Evolutionary conservation across 2,797 vertebrate genomes (phyloP), one percentile per base, ranked within the genome.

Genomic region (Karalla daura): DNA sequence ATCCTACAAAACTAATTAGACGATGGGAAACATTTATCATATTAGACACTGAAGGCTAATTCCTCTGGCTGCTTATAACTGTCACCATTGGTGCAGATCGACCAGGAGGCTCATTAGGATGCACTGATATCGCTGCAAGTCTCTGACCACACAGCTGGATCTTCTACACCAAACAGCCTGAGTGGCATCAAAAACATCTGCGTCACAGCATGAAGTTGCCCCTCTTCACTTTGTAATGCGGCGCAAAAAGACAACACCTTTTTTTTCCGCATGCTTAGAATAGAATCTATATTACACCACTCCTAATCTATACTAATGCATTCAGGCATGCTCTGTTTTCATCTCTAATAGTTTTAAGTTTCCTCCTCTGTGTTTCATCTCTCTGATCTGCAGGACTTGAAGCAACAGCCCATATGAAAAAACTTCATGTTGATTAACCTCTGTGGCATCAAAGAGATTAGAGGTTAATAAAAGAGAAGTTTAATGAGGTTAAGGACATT

Each of bases 81-180:
- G 41, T 75, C 44, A 20, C 35, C 18, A 63, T 43, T 46, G 36
- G 30, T 72, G 59, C 54, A 28, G 24, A 60, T 46, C 4, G 41
- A 45, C 17, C 41, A 25, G 25, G 39, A 47, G n/a, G 54, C 66
- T 85, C 55, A 68, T 75, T 76, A 80, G 55, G 44, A 62, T 71
- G 65, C 77, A 69, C 80, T 70, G 83, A 61, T 59, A 27, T 74
- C 75, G 44, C 11, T 36, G 63, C 30, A 33, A 40, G 62, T 39
- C 59, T 63, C 58, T 28, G 54, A 68, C 67, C 50, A 44, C 70
- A 70, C 70, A 77, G 73, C 47, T 13, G 64, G 63, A 41, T 23
- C 5, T 74, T n/a, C 58, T 61, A 52, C 58, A 23, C 41, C 70
- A 77, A 64, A 82, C 63, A 54, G 60, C 20, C 45, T 50, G 25